phyloP scores from a whole-genome alignment of 2,888 invertebrate genomes.

The Nymphalis urticae region DNA sequence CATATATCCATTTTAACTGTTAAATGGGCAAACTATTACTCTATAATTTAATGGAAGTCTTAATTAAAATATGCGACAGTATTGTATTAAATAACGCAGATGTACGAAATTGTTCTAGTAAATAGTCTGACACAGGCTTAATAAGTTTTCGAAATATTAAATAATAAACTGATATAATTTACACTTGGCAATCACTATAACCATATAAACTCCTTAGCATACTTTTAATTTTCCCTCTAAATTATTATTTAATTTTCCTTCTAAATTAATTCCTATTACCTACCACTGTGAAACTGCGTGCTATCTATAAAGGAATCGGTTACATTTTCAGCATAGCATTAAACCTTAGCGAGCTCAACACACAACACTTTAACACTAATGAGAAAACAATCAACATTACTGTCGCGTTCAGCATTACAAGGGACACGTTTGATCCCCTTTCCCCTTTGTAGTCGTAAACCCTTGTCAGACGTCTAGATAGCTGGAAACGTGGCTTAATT shows the following conservation, averaged over 20 bases:
- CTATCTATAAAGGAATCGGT: neutral
- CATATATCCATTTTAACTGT: neutral
- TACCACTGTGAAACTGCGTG: too few species aligned
- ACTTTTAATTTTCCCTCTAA: too few species aligned
- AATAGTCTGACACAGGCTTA: neutral
- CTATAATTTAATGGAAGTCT: neutral
- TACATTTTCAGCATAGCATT: neutral
- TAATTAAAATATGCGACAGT: neutral
- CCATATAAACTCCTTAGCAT: too few species aligned
- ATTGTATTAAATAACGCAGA: slow-evolving; percentile 6
- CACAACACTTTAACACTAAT: slow-evolving; percentile 3
- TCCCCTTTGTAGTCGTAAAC: slow-evolving; percentile 16
- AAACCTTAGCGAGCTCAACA: neutral
- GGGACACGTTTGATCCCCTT: slow-evolving; percentile 21
- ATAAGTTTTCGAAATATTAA: neutral
- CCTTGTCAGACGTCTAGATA: slow-evolving; percentile 31
- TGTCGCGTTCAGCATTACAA: slow-evolving; percentile 23
- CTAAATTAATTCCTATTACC: too few species aligned
- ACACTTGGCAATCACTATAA: too few species aligned
- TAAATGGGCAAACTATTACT: neutral
- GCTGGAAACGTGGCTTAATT: slow-evolving; percentile 33
- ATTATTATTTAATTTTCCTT: too few species aligned
- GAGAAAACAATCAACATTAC: slow-evolving; percentile 23
- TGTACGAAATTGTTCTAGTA: slow-evolving; percentile 17
- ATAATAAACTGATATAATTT: neutral